Evolutionary conservation across 2,113 vertebrate genomes (phyloP), one percentile per base, ranked within the genome.

Genomic region (Erythrocebus patas): DNA sequence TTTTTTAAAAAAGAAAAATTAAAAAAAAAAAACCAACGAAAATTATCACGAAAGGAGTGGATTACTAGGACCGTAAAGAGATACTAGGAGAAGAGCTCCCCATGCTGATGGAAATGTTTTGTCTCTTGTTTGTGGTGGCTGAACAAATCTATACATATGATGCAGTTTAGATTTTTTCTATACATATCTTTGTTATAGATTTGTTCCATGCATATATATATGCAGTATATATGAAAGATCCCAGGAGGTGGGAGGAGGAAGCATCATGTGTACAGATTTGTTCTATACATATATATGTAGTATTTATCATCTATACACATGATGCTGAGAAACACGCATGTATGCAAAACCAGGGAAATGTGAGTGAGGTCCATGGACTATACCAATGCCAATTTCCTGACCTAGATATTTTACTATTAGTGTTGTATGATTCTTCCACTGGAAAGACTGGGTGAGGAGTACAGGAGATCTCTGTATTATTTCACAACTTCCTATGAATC

Each of bases 381-480:
- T 6, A 4, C 11, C 10, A 13, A 8, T 0, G 0, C 38, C 45
- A 1, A 17, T 7, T 35, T 75, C 18, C 16, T 18, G 18, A 52
- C 55, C 12, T 8, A 1, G 11, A 3, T 50, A 20, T 32, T 20
- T 78, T 8, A 57, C 27, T 43, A 1, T 6, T 8, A 5, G 7
- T 57, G 17, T 22, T 14, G 7, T 22, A 68, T 40, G 52, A 8
- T 12, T 1, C 2, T 5, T 22, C 6, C 38, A 16, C 18, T 25
- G 18, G 5, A 1, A 32, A 45, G 20, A 40, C 35, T 5, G 23
- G 7, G 16, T 5, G 9, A 35, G 16, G 4, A 17, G 7, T 17
- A 9, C 17, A 3, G 1, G 6, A 10, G 18, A 48, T 20, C 27
- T 72, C 48, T 38, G 5, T 1, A 8, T 16, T 75, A 2, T 61